Evolutionary conservation across 1,140 invertebrate species (phyloP), one percentile per base, ranked within the genome.

Genomic region (Euwallacea similis): DNA sequence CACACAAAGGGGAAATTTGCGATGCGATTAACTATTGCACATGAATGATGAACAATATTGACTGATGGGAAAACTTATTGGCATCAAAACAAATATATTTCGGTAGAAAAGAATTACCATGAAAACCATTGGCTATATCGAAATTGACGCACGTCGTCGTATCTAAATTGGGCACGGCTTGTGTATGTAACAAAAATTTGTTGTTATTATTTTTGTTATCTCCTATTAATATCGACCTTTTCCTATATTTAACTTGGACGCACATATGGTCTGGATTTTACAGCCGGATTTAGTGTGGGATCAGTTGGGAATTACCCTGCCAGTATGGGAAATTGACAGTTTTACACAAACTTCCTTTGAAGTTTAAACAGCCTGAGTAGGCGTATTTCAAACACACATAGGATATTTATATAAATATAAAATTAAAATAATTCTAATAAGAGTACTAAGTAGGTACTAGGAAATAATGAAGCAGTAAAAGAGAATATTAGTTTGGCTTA

Each of bases 121-220:
- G 46, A 50, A 50, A 33, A 33, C 4, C 21, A 33, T 33, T 58
- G 55, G n/a, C n/a, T 47, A 44, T 47, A 69, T 69, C 58, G 56
- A 53, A 50, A 69, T 44, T 69, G 66, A 69, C 66, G 66, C 66
- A 69, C 7, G n/a, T 61, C 44, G 55, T 13, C 21, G 50, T 69
- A 69, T 61, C 59, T 61, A 61, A 69, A 69, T 61, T 58, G 56
- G 56, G 15, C 59, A 41, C 55, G 42, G 65, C 44, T 58, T 67
- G 65, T 67, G 55, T 67, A 67, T 67, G n/a, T 67, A 44, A 67
- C 65, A 58, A 69, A 61, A 69, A 53, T 61, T 33, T 13, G 66
- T 69, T 69, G 66, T 69, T 69, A 69, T 69, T 69, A 69, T 69
- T 69, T 68, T 69, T 53, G 46, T 69, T 69, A 69, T 69, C 66